Evolutionary conservation across 2,797 vertebrate species (phyloP).

Genomic region (Sebastes oblongus): DNA sequence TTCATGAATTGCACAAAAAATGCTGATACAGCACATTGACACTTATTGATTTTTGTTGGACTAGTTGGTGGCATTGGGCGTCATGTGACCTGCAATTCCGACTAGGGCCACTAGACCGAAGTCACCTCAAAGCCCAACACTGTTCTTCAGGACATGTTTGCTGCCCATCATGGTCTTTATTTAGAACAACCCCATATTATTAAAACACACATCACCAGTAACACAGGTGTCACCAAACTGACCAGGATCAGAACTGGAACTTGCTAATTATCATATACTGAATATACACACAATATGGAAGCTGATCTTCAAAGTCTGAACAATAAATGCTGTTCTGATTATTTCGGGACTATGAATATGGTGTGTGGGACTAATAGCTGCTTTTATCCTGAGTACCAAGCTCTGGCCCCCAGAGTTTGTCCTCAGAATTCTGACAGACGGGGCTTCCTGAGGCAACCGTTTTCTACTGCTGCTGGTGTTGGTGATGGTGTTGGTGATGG

Average conservation of each 20-base stretch:
- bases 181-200: background rate
- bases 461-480: too few relatives aligned
- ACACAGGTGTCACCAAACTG: background rate
- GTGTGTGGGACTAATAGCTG: background rate
- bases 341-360: background rate
- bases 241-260: background rate
- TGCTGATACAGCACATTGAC: background rate
- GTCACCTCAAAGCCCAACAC: background rate
- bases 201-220: background rate
- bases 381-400: slow-evolving; percentile 24
- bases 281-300: background rate
- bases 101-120: background rate
- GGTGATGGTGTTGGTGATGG: background rate
- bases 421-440: slow-evolving; percentile 5
- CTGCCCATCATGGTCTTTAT: background rate
- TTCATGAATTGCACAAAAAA: background rate
- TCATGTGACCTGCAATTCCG: background rate
- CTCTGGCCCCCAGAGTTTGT: slow-evolving; percentile 11
- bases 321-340: background rate
- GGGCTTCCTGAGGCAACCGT: background rate
- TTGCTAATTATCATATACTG: background rate
- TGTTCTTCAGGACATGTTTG: background rate
- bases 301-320: background rate
- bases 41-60: background rate
- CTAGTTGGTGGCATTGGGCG: background rate